These are phyloP conservation scores for Paedocypris sp. DNA, from an alignment of 2,113 vertebrate genomes.

Conservation along the genomic window DNA sequence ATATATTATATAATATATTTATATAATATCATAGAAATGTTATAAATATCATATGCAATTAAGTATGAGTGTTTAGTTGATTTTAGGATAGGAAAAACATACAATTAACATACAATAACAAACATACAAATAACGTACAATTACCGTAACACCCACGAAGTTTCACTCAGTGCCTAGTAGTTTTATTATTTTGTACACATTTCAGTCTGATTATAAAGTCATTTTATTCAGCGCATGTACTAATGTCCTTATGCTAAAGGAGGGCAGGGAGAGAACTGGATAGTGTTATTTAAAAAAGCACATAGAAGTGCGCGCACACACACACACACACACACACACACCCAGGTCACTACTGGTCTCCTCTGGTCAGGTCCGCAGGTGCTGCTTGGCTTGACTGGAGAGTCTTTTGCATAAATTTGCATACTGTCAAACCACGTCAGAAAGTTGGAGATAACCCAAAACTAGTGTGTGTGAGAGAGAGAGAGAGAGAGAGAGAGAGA, in stretches of 20 bases:
- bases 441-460: slow-evolving; percentile 40
- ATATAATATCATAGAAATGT: no score
- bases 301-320: slow-evolving; percentile 50
- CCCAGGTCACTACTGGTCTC: slow-evolving; percentile 37
- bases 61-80: no score
- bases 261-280: slow-evolving; percentile 17
- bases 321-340: not conserved
- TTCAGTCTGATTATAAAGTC: slow-evolving; percentile 6
- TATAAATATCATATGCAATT: no score
- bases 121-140: not conserved
- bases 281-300: slow-evolving; percentile 41
- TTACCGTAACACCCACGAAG: no score
- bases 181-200: slow-evolving; percentile 4
- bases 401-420: slow-evolving; percentile 70
- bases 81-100: no score
- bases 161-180: not conserved
- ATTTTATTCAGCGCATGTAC: slow-evolving; percentile 17
- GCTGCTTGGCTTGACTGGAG: slow-evolving; percentile 53
- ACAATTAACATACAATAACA: not conserved
- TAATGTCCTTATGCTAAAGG: slow-evolving; percentile 19
- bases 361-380: slow-evolving; percentile 61
- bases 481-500: not conserved
- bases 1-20: no score
- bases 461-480: slow-evolving; percentile 9
- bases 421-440: slow-evolving; percentile 68